These are phyloP conservation scores for Aethina tumida DNA, from an alignment of 1,140 invertebrate species.

Conservation along the genomic window DNA sequence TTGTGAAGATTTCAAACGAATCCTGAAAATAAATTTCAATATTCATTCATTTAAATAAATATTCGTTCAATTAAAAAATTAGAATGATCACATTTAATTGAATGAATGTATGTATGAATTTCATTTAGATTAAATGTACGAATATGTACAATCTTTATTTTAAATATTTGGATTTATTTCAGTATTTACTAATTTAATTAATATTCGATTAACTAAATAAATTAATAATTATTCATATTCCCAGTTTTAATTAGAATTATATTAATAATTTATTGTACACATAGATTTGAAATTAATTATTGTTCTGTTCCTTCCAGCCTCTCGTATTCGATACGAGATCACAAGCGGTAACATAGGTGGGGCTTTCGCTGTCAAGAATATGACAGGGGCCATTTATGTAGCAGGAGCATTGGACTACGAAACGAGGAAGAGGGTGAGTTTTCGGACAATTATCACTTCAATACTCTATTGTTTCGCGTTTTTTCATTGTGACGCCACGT, in stretches of 20 bases:
- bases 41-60: too few species aligned
- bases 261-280: too few species aligned
- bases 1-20: too few species aligned
- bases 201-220: not conserved
- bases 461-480: constrained; percentile 5
- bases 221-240: too few species aligned
- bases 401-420: constrained; percentile 90
- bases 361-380: constrained; percentile 94
- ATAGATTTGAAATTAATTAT: constrained; percentile 1
- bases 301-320: constrained; percentile 59
- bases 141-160: not conserved
- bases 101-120: too few species aligned
- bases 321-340: constrained; percentile 97
- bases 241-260: too few species aligned
- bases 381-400: constrained; percentile 95
- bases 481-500: not conserved
- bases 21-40: too few species aligned
- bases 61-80: too few species aligned
- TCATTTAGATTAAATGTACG: constrained; percentile 2
- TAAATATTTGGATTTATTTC: not conserved
- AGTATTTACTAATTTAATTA: too few species aligned
- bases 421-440: constrained; percentile 75
- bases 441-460: too few species aligned
- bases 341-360: constrained; percentile 97
- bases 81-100: too few species aligned